Conservation (phyloP, 2,797 vertebrate species). For the Dendrocincla fuliginosa region DNA sequence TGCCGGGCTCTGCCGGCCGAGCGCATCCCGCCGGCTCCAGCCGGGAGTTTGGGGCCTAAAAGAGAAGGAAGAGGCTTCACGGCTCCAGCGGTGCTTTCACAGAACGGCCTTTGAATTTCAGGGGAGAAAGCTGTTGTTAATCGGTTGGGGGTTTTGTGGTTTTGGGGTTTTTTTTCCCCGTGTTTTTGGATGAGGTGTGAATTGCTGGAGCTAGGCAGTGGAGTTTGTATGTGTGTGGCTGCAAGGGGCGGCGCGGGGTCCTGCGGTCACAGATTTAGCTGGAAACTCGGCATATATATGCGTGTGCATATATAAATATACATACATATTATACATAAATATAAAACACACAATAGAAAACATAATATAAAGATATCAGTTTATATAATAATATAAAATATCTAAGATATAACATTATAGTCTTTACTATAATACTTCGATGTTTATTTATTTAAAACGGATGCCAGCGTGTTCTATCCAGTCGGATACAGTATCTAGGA, state of each 20-base stretch:
- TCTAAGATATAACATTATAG: not conserved
- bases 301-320: too few relatives aligned
- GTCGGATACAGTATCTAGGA: not conserved
- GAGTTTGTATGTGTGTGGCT: not conserved
- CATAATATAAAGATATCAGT: not conserved
- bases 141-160: not conserved
- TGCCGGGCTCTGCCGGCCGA: not conserved
- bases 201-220: not conserved
- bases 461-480: not conserved
- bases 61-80: not conserved
- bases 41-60: not conserved
- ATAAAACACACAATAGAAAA: not conserved
- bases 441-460: not conserved
- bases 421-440: not conserved
- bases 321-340: not conserved
- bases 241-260: not conserved
- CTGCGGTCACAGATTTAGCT: not conserved
- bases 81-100: not conserved
- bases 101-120: not conserved
- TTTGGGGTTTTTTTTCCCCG: rapidly evolving
- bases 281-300: not conserved
- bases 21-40: not conserved
- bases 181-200: not conserved
- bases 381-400: not conserved
- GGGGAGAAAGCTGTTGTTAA: not conserved